These are phyloP conservation scores for Diploscapter pachys DNA, from an alignment of 1,140 invertebrate genomes.

Conservation along the genomic window DNA sequence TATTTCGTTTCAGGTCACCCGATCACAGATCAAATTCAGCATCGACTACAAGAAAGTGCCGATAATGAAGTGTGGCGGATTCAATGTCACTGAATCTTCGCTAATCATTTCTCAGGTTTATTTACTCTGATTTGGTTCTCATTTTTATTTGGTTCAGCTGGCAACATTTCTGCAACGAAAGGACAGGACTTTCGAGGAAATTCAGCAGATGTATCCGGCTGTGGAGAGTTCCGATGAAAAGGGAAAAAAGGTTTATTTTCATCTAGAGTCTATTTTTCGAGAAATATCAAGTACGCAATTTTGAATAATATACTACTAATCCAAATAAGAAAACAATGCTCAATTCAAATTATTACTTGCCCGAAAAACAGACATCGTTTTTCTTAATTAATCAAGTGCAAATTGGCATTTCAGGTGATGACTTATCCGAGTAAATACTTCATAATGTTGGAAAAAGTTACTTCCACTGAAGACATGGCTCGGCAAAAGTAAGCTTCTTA, in stretches of 20 bases:
- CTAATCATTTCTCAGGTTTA: conserved; percentile 77
- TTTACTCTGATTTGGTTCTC: background rate
- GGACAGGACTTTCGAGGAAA: conserved; percentile 67
- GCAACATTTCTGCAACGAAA: conserved; percentile 73
- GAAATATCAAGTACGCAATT: too few species aligned
- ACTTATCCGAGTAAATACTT: conserved; percentile 88
- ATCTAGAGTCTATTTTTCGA: background rate
- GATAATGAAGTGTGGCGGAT: conserved; percentile 52
- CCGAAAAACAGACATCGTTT: too few species aligned
- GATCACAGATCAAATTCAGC: conserved; percentile 87
- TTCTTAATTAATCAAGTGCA: too few species aligned
- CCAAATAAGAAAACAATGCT: too few species aligned
- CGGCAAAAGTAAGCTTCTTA: conserved; percentile 42
- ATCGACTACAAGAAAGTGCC: conserved; percentile 75
- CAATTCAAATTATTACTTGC: too few species aligned
- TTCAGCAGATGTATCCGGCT: conserved; percentile 78
- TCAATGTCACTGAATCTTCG: conserved; percentile 80
- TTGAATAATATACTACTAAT: too few species aligned
- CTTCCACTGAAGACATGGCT: conserved; percentile 43
- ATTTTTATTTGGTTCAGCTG: conserved; percentile 62
- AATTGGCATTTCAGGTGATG: background rate
- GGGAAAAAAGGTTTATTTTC: conserved; percentile 5
- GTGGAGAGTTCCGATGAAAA: conserved; percentile 65
- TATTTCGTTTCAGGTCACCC: conserved; percentile 64
- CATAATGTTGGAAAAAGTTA: conserved; percentile 73